phyloP scores from a whole-genome alignment of 2,797 vertebrate genomes.

The Helicolenus hilgendorfi region DNA sequence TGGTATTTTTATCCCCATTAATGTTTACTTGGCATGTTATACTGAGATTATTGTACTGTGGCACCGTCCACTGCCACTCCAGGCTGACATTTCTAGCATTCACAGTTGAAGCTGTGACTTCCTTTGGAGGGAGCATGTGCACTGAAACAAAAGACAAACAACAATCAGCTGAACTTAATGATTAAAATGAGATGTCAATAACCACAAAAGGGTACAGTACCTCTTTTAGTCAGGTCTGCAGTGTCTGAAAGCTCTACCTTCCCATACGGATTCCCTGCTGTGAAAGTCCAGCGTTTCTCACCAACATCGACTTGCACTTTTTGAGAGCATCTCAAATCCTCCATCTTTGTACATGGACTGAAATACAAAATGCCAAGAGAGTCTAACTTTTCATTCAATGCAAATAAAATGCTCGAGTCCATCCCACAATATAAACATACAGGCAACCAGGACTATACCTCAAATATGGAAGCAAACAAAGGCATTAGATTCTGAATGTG shows the following conservation, averaged over 20 bases:
- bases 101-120: background rate
- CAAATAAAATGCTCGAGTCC: background rate
- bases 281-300: constrained; percentile 78
- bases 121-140: constrained; percentile 50
- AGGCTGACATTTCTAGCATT: constrained; percentile 69
- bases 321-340: constrained; percentile 12
- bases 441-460: background rate
- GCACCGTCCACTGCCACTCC: constrained; percentile 66
- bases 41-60: constrained; percentile 35
- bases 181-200: background rate
- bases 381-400: background rate
- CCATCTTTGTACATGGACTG: constrained; percentile 28
- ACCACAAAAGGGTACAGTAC: constrained; percentile 65
- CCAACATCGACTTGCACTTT: background rate
- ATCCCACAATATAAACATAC: background rate
- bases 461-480: background rate
- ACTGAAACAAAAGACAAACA: constrained; percentile 59
- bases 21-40: constrained; percentile 76
- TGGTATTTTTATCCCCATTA: background rate
- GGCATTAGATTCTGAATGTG: background rate
- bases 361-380: constrained; percentile 19
- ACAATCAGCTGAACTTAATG: background rate
- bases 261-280: constrained; percentile 62
- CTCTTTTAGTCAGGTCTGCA: constrained; percentile 78
- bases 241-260: constrained; percentile 57